Base-by-base conservation (phyloP, 2,797 vertebrate genomes). In the Cephalopachus bancanus region DNA sequence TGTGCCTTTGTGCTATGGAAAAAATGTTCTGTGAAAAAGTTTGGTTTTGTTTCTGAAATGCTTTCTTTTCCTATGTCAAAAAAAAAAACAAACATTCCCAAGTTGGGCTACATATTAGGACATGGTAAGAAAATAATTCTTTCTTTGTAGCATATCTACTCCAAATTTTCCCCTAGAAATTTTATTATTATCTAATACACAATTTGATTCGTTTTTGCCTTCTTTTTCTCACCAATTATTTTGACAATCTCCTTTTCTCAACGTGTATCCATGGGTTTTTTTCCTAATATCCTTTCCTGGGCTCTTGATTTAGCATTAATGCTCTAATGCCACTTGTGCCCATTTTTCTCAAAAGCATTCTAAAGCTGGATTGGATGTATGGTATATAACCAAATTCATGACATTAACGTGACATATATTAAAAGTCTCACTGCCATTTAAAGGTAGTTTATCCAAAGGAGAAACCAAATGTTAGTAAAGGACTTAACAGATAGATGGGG, bases 391-490 rank as follows among this genome's bases (percentile, higher is more conserved):
- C 10, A 72, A 95, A 85, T 64, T 76, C 55, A 37, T 89, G 53
- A 59, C 59, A 94, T 80, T 59, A 80, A 10, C 30, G 69, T 60
- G 8, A 91, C 44, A 71, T 33, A 49, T 10, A 91, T 65, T 72
- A 60, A 95, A 90, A 89, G 12, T 51, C 28, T 79, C 64, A 60
- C 57, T 57, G 0, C 78, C 91, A 44, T 67, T 87, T 94, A 80
- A 76, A 95, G 76, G 51, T 26, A 76, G 11, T 75, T 88, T 85
- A 79, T 24, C 59, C 57, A 74, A 72, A 92, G 51, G 30, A 74
- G 24, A 93, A 96, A 90, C 1, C 17, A 80, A 88, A 86, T 74
- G 37, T 91, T 78, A 60, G 20, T 60, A 84, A 96, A 92, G 24
- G 15, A 9, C 15, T 94, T 81, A 49, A 44, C 14, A 88, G 20